Conservation (phyloP, 2,113 vertebrate genomes). For the Prochilodus magdalenae region DNA sequence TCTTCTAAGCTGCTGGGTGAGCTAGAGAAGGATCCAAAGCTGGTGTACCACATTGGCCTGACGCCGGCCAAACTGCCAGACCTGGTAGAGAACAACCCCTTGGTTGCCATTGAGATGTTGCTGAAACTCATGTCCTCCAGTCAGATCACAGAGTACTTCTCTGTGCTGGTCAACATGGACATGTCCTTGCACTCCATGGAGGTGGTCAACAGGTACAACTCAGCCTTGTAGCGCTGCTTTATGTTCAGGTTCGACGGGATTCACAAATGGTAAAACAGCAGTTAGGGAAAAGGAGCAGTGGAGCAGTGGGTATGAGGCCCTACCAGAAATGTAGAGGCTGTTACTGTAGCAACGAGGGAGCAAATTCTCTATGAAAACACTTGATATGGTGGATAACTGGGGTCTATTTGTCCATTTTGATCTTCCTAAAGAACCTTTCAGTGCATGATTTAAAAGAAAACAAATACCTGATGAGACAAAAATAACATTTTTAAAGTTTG, state of each 20-base stretch:
- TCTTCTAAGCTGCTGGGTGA: conserved; percentile 88
- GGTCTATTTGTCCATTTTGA: no score
- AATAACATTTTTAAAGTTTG: no score
- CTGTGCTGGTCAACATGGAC: conserved; percentile 98
- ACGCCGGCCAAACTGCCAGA: conserved; percentile 94
- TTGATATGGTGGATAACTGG: no score
- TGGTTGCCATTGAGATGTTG: conserved; percentile 98
- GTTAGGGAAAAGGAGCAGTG: no score
- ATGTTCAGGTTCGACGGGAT: not conserved
- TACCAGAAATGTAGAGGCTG: no score
- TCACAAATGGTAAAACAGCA: no score
- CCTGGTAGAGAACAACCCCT: conserved; percentile 97
- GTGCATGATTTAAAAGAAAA: no score
- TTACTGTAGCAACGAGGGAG: no score
- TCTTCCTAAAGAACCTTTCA: no score
- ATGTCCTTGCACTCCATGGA: conserved; percentile 99
- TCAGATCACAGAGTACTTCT: conserved; percentile 99
- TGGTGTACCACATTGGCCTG: conserved; percentile 97
- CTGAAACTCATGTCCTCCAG: conserved; percentile 98
- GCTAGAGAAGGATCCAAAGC: conserved; percentile 95
- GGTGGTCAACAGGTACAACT: conserved; percentile 92
- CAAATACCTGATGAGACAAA: no score
- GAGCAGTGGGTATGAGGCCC: no score
- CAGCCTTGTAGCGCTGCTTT: not conserved
- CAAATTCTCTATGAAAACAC: no score